Percentiles rank a stretch among this genome's conserved stretches.
phyloP scores from a whole-genome alignment of 2,888 invertebrate species.

The Odontothrips loti region DNA sequence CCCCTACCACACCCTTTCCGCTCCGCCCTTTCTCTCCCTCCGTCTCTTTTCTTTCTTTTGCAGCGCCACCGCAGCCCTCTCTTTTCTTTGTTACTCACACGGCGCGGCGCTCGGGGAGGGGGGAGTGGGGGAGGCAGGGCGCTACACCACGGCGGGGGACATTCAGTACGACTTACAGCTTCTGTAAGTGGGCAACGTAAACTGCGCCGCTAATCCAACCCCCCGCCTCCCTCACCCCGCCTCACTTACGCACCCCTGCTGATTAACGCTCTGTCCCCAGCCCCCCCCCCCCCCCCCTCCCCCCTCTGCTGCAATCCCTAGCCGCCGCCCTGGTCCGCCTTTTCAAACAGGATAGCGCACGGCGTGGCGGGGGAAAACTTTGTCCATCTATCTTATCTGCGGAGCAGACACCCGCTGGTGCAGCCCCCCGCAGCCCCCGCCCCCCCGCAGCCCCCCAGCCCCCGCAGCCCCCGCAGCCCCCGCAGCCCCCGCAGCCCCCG shows the following conservation, averaged over 20 bases:
- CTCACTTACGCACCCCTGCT: neutral
- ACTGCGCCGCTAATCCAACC: neutral
- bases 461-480: neutral
- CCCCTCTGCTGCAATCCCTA: neutral
- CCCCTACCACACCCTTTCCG: neutral
- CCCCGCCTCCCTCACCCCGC: neutral
- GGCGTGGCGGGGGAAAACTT: neutral
- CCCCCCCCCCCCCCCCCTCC: neutral
- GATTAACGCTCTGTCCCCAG: neutral
- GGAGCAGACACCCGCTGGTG: neutral
- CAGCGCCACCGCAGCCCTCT: too few species aligned
- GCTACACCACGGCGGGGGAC: too few species aligned
- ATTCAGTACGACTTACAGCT: too few species aligned
- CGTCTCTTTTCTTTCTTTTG: neutral
- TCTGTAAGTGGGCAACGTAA: too few species aligned
- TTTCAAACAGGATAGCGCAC: neutral
- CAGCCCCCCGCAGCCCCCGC: neutral
- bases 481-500: neutral
- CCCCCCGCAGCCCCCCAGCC: neutral
- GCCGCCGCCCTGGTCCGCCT: neutral
- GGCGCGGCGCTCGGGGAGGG: neutral
- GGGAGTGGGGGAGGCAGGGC: too few species aligned
- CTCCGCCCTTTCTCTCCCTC: neutral
- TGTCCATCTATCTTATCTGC: constrained; percentile 1
- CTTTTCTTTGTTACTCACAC: neutral